Evolutionary conservation across 1,140 invertebrate genomes (phyloP).

Genomic region (Trichogramma pretiosum): DNA sequence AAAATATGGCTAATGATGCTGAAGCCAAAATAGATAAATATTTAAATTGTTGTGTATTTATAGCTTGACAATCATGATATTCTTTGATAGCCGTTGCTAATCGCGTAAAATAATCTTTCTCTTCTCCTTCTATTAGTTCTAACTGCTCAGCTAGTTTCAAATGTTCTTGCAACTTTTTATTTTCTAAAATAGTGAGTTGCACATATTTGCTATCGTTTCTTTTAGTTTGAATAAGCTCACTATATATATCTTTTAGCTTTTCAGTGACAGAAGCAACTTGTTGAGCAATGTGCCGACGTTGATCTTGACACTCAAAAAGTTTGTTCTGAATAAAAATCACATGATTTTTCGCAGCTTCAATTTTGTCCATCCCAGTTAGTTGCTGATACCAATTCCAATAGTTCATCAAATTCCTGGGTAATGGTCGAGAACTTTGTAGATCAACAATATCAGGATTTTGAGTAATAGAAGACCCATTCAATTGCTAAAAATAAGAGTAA

Average conservation of each 20-base stretch:
- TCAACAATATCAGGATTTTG: slow-evolving; percentile 28
- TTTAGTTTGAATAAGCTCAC: slow-evolving; percentile 33
- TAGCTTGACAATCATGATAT: slow-evolving; percentile 39
- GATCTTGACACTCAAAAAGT: slow-evolving; percentile 37
- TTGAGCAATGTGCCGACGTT: slow-evolving; percentile 25
- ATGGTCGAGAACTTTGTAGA: slow-evolving; percentile 23
- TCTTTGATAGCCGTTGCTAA: slow-evolving; percentile 41
- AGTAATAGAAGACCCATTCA: slow-evolving; percentile 29
- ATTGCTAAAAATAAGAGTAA: slow-evolving; percentile 25
- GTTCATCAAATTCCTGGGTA: slow-evolving; percentile 31
- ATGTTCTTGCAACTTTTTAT: slow-evolving; percentile 36
- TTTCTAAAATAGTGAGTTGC: slow-evolving; percentile 37
- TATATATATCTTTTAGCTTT: slow-evolving; percentile 38
- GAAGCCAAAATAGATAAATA: slow-evolving; percentile 40
- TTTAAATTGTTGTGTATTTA: slow-evolving; percentile 38
- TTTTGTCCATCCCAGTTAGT: slow-evolving; percentile 33
- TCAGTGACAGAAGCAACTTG: slow-evolving; percentile 24
- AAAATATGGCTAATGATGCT: slow-evolving; percentile 31
- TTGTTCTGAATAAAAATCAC: slow-evolving; percentile 36
- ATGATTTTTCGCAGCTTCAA: slow-evolving; percentile 32
- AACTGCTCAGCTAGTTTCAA: slow-evolving; percentile 26
- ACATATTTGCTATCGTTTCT: slow-evolving; percentile 40
- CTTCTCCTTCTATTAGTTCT: slow-evolving; percentile 31
- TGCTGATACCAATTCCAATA: slow-evolving; percentile 41
- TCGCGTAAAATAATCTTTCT: slow-evolving; percentile 36